Evolutionary conservation across 2,797 vertebrate species (phyloP).

Genomic region (Chelidonichthys spinosus): DNA sequence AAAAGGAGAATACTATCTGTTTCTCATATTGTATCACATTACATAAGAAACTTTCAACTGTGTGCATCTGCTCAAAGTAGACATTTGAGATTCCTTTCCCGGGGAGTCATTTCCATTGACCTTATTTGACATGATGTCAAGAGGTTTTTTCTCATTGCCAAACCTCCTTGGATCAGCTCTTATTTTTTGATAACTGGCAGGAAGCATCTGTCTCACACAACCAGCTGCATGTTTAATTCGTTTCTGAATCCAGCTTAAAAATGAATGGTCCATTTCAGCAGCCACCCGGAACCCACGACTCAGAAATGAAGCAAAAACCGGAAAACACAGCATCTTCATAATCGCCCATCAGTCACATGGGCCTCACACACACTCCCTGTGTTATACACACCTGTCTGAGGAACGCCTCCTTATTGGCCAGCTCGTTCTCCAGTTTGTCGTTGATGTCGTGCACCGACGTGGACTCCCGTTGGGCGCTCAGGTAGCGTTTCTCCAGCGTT

Average conservation of each 20-base stretch:
- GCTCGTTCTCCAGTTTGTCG: constrained; percentile 97
- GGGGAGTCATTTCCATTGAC: constrained; percentile 48
- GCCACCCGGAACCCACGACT: constrained; percentile 17
- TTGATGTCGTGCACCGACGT: constrained; percentile 99
- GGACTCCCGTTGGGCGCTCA: constrained; percentile 98
- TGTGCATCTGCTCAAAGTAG: constrained; percentile 18
- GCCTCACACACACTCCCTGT: background rate
- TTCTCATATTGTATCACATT: background rate
- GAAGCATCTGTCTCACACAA: constrained; percentile 12
- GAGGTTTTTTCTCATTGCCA: constrained; percentile 29
- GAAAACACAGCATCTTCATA: background rate
- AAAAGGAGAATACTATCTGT: constrained; percentile 33
- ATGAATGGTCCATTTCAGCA: constrained; percentile 16
- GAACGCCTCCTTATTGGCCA: constrained; percentile 98
- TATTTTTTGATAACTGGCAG: constrained; percentile 15
- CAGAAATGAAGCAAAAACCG: background rate
- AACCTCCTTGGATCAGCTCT: constrained; percentile 25
- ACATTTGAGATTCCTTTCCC: background rate
- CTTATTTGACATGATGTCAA: constrained; percentile 49
- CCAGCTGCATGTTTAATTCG: constrained; percentile 19
- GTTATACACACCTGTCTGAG: constrained; percentile 90
- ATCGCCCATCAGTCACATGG: background rate
- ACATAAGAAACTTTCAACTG: constrained; percentile 19
- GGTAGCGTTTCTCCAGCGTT: constrained; percentile 97
- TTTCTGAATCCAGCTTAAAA: constrained; percentile 6